Base-by-base conservation (phyloP, 2,797 vertebrate species). In the Miichthys miiuy region DNA sequence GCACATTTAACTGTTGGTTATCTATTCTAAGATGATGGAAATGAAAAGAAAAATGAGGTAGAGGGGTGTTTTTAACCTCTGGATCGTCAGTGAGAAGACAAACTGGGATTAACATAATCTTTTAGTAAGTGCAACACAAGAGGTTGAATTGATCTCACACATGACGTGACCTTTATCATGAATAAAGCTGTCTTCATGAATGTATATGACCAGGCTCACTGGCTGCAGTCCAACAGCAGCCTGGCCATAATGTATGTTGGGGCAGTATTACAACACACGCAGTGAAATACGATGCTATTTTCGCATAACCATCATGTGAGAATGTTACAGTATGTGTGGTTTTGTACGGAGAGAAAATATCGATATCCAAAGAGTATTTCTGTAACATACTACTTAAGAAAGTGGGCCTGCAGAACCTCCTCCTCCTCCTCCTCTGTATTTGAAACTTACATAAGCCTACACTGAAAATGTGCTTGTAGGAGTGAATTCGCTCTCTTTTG, bases 91-190 rank as follows among this genome's bases (percentile, higher is more conserved):
- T 18, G 13, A 27, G 2, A 75, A 27, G 62, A 68, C 17, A 52
- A 79, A 65, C 5, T 9, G 9, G 18, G 17, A 73, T 30, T 46
- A 21, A 47, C 23, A 67, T 70, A 64, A 61, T 65, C 38, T 25
- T 56, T 63, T 3, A 20, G 38, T 30, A 51, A 66, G 41, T 52
- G 6, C 14, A 74, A 74, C 27, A 25, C 16, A 65, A 87, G 51
- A 82, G 7, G 55, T 9, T 57, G 44, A 72, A 79, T 51, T 47
- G 73, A 84, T 82, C 47, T 72, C 64, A 62, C 65, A 55, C 21
- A 25, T 18, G 16, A 74, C 58, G 46, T 81, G 85, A 88, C 79
- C 80, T 86, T 76, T 84, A n/a, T 72, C 64, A 61, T 75, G 70
- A 69, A 79, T 67, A 56, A 38, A 77, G 18, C 23, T 0, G 17